phyloP scores from a whole-genome alignment of 2,888 invertebrate species.

The Apoderus coryli region DNA sequence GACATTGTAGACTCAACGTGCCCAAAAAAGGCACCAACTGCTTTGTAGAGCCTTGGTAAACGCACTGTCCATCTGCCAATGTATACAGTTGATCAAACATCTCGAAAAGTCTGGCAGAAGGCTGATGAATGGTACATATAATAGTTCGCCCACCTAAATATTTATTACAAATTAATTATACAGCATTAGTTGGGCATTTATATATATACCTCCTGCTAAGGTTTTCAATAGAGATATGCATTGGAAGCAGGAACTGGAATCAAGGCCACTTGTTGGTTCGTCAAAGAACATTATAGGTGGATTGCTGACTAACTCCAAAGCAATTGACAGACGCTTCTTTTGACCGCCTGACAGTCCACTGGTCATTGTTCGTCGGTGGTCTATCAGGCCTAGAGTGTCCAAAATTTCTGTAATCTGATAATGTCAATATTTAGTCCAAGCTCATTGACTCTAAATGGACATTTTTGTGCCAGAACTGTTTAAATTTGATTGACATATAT shows the following conservation, averaged over 20 bases:
- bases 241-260: slow-evolving; percentile 91
- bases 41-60: slow-evolving; percentile 74
- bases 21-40: slow-evolving; percentile 80
- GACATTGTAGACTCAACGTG: slow-evolving; percentile 74
- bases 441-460: background rate
- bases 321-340: slow-evolving; percentile 88
- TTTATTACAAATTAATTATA: background rate
- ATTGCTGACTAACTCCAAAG: slow-evolving; percentile 87
- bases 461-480: no score
- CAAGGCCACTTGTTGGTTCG: slow-evolving; percentile 91
- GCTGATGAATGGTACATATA: slow-evolving; percentile 94
- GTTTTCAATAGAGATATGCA: slow-evolving; percentile 82
- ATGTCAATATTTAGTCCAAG: background rate
- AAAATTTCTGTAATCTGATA: slow-evolving; percentile 79
- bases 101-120: slow-evolving; percentile 87
- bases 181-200: no score
- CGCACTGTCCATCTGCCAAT: slow-evolving; percentile 83
- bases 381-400: slow-evolving; percentile 72
- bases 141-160: slow-evolving; percentile 65
- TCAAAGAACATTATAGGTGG: slow-evolving; percentile 98
- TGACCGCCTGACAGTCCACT: slow-evolving; percentile 89
- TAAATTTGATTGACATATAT: no score
- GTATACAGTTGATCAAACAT: slow-evolving; percentile 90
- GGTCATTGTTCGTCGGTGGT: slow-evolving; percentile 81
- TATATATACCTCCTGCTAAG: slow-evolving; percentile 53